phyloP scores from a whole-genome alignment of 2,113 vertebrate species.

The Triplophysa dalaica region DNA sequence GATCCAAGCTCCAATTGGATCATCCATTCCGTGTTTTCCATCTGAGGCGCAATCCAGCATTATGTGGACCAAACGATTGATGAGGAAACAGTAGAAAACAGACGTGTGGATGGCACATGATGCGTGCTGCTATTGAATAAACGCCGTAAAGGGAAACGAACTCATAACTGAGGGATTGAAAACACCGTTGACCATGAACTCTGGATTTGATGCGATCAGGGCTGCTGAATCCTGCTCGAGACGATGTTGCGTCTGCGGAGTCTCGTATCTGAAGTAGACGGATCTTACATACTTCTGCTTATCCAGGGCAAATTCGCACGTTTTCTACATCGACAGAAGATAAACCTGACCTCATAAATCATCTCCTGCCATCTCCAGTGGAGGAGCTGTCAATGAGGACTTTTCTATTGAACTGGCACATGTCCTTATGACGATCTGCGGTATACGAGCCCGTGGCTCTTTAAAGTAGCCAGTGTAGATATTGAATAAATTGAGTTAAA shows the following conservation, averaged over 20 bases:
- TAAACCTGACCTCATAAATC: conserved; percentile 6
- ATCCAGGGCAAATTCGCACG: conserved; percentile 7
- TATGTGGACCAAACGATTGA: conserved; percentile 48
- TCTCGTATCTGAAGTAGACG: neutral
- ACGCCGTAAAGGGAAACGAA: neutral
- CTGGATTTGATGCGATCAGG: neutral
- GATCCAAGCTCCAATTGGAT: neutral
- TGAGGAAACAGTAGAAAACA: conserved; percentile 44
- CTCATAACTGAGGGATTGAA: neutral
- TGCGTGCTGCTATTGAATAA: neutral
- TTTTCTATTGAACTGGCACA: neutral
- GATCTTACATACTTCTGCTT: conserved; percentile 5
- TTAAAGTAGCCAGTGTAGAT: conserved; percentile 35
- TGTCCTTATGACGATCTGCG: conserved; percentile 9
- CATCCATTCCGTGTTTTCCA: conserved; percentile 60
- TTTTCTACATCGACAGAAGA: neutral
- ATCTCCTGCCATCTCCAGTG: conserved; percentile 1
- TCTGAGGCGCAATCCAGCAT: conserved; percentile 4
- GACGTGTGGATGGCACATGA: conserved; percentile 33
- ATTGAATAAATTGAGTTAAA: too few relatives aligned
- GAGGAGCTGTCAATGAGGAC: neutral
- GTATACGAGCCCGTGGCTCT: conserved; percentile 36
- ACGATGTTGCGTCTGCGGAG: conserved; percentile 41
- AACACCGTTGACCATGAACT: neutral
- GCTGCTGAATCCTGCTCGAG: conserved; percentile 17